These are phyloP conservation scores for Corbicula japonica DNA, from an alignment of 2,888 invertebrate species.

Conservation along the genomic window DNA sequence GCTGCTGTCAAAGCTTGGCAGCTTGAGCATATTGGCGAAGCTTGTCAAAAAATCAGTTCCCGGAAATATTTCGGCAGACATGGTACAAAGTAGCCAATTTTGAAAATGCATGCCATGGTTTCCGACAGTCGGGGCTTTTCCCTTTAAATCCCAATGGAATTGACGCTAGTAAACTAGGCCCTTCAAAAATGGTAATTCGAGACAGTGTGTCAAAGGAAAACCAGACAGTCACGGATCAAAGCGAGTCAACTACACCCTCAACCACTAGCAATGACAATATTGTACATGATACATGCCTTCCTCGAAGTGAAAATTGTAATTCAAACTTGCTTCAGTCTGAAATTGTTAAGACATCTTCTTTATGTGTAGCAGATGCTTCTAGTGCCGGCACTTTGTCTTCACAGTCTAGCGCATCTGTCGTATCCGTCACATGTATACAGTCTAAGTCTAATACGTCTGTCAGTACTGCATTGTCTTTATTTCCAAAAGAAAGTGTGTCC, in stretches of 20 bases:
- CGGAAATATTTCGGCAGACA: neutral
- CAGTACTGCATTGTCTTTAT: neutral
- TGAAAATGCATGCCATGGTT: constrained; percentile 8
- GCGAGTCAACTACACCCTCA: neutral
- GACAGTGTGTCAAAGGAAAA: neutral
- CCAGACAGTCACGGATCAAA: neutral
- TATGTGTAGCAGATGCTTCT: too few relatives aligned
- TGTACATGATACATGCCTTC: too few relatives aligned
- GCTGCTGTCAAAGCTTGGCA: neutral
- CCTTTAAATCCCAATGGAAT: neutral
- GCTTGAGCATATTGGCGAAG: neutral
- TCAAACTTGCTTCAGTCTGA: too few relatives aligned
- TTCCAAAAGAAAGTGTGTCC: neutral
- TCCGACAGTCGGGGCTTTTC: neutral
- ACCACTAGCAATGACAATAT: neutral
- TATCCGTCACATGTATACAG: too few relatives aligned
- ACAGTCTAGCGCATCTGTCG: too few relatives aligned
- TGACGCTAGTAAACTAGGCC: neutral
- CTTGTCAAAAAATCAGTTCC: neutral
- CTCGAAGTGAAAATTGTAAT: too few relatives aligned
- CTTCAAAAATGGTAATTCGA: neutral
- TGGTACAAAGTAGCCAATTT: constrained; percentile 1
- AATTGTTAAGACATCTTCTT: too few relatives aligned
- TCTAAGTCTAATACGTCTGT: neutral
- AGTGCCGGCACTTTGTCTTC: too few relatives aligned